Evolutionary conservation across 2,113 vertebrate species (phyloP), one percentile per base, ranked within the genome.

Genomic region (Marmota flaviventris): DNA sequence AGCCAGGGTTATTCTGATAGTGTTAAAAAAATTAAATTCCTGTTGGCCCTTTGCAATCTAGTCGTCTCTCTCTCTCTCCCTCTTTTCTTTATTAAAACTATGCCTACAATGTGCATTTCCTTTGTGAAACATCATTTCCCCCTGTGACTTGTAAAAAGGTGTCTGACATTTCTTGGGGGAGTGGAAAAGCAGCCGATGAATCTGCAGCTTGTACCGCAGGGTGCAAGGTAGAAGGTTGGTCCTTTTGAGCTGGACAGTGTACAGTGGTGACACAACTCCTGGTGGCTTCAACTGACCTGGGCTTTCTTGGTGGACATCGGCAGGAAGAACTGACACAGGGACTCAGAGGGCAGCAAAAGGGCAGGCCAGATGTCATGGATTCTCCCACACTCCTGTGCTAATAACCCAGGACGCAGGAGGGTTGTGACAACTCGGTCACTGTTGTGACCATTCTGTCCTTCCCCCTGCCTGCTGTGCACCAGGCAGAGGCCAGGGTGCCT

Each of bases 361-460:
- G 24, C 61, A 18, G 42, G n/a, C 37, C 20, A 1, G 75, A 4
- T 2, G 2, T 29, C 0, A 0, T 0, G 2, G 27, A 11, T 8
- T 24, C 6, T 2, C 11, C 1, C 4, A 4, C 1, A 2, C 6
- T 4, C 24, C 37, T 13, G 58, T 51, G 34, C 11, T 39, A 16
- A 45, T 9, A 12, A 0, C 16, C 17, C 3, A 8, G 32, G 75
- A 18, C 11, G 0, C 8, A 2, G 58, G 69, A 61, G 27, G 18
- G 11, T 4, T 0, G 8, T 34, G 58, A 6, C 4, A 1, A 27
- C 25, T 25, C 32, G 8, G 67, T n/a, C 32, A n/a, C 4, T 8
- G 4, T 4, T 0, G 11, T n/a, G 61, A 7, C 4, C 0, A 2
- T 1, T n/a, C 18, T 0, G 0, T 17, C 4, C 39, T 24, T 17